A percentile compares a stretch with the other conserved stretches of the same genome.
phyloP scores from a whole-genome alignment of 2,797 vertebrate genomes.

The Macropodus opercularis region DNA sequence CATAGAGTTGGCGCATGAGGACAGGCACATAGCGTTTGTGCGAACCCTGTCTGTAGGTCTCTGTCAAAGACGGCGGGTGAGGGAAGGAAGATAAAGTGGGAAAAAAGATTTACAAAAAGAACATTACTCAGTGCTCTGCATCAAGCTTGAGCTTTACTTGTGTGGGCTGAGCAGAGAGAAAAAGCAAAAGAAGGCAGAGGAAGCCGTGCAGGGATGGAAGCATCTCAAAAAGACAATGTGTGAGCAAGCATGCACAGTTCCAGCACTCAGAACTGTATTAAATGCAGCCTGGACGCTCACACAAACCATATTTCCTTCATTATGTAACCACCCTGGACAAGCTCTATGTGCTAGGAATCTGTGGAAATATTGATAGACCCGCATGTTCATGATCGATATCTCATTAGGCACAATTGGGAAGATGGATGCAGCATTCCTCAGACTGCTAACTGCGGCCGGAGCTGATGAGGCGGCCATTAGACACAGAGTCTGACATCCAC shows the following conservation, averaged over 20 bases:
- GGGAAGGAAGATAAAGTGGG: conserved; percentile 16
- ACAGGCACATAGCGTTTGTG: not conserved
- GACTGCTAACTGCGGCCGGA: conserved; percentile 51
- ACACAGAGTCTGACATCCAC: conserved; percentile 58
- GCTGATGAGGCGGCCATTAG: conserved; percentile 68
- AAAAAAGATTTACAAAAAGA: conserved; percentile 19
- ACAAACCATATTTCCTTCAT: conserved; percentile 45
- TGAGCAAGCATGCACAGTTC: conserved; percentile 21
- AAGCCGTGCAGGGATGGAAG: conserved; percentile 16
- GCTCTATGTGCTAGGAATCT: conserved; percentile 41
- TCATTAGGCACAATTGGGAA: conserved; percentile 77
- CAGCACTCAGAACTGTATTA: conserved; percentile 39
- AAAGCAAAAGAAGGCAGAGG: conserved; percentile 15
- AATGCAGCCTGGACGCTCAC: conserved; percentile 15
- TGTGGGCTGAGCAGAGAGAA: conserved; percentile 32
- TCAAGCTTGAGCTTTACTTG: conserved; percentile 31
- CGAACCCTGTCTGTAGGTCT: not conserved
- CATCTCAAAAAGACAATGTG: conserved; percentile 24
- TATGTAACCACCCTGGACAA: conserved; percentile 33
- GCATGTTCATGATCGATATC: conserved; percentile 76
- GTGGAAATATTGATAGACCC: conserved; percentile 66
- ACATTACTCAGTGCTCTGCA: conserved; percentile 25
- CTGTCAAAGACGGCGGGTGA: conserved; percentile 7
- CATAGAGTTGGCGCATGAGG: too few species aligned
- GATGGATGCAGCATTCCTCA: conserved; percentile 66